Evolutionary conservation across 2,888 invertebrate species (phyloP).

Genomic region (Lasius fuliginosus): DNA sequence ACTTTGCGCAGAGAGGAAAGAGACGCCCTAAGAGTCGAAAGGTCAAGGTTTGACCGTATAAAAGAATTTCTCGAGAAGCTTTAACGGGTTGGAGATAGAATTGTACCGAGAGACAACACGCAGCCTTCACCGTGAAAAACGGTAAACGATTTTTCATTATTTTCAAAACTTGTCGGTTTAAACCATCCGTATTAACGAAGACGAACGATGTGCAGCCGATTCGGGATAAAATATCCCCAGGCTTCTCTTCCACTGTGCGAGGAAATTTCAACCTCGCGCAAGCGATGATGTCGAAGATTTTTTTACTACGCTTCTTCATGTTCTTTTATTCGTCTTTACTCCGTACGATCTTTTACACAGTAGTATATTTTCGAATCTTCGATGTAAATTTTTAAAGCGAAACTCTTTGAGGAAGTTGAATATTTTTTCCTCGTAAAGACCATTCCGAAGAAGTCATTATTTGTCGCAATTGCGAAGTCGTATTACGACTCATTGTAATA

Average conservation of each 20-base stretch:
- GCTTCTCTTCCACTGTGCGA: constrained; percentile 3
- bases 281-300: neutral
- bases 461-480: neutral
- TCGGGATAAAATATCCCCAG: constrained; percentile 8
- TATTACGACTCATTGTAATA: neutral
- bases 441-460: neutral
- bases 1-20: neutral
- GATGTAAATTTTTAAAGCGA: neutral
- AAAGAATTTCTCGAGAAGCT: constrained; percentile 19
- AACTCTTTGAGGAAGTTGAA: neutral
- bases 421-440: neutral
- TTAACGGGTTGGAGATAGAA: constrained; percentile 13
- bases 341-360: neutral
- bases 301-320: neutral
- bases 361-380: neutral
- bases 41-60: constrained; percentile 29
- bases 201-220: constrained; percentile 14
- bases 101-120: neutral
- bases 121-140: neutral
- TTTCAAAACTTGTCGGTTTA: constrained; percentile 13
- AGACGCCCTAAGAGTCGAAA: constrained; percentile 4
- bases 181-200: constrained; percentile 35
- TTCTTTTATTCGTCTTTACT: neutral
- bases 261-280: neutral
- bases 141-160: constrained; percentile 36